Conservation (phyloP, 2,113 vertebrate genomes). For the Vimba vimba region DNA sequence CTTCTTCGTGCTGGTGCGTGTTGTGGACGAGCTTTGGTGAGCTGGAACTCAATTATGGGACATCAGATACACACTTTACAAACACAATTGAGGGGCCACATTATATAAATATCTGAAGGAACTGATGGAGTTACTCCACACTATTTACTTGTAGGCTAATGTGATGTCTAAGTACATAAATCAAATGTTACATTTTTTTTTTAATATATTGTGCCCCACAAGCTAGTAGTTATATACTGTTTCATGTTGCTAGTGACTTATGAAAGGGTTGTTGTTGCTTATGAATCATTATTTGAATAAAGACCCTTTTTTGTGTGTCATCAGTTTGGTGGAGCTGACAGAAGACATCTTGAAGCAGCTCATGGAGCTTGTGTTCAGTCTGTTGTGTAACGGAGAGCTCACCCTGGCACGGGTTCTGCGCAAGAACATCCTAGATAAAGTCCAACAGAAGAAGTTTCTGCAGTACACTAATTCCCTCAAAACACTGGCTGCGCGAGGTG, state of each 20-base stretch:
- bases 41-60: constrained; percentile 53
- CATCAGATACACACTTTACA: not conserved
- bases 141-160: not conserved
- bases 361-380: constrained; percentile 88
- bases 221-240: not conserved
- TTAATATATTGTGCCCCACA: not conserved
- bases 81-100: not conserved
- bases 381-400: constrained; percentile 88
- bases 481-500: constrained; percentile 87
- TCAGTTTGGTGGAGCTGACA: constrained; percentile 87
- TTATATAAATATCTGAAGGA: not conserved
- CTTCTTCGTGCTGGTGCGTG: constrained; percentile 88
- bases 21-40: constrained; percentile 94
- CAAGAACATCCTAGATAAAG: constrained; percentile 91
- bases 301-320: constrained; percentile 19
- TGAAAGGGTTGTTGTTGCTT: not conserved
- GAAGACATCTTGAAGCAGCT: constrained; percentile 89
- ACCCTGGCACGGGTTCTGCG: constrained; percentile 84
- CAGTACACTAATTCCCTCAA: constrained; percentile 82
- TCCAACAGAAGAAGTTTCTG: constrained; percentile 87
- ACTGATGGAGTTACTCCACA: not conserved
- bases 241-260: not conserved
- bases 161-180: not conserved
- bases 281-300: not conserved
- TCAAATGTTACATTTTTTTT: not conserved